Evolutionary conservation across 35 echinoderm and acorn worm genomes (phyloP), one percentile per base, ranked within the genome.

Genomic region (Apostichopus parvimensis): DNA sequence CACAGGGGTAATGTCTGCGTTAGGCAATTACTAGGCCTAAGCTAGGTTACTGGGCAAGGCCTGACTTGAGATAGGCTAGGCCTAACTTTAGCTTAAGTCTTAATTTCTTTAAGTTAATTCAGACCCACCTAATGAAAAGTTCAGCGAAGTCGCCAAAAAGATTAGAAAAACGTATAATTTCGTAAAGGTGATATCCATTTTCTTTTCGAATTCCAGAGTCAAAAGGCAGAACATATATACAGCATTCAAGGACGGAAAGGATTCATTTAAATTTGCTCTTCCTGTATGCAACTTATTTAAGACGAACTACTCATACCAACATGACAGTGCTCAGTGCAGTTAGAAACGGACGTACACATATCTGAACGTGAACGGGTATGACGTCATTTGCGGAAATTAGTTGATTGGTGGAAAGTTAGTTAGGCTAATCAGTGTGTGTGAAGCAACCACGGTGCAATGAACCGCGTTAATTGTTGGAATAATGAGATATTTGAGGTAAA

Each of bases 361-460:
- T 45, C 34, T 45, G 34, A 4, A 45, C 6, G 78, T 52, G 78
- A 52, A 25, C 12, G 20, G 34, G 6, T 6, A 45, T 80, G 17
- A 80, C 78, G 78, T 80, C 78, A 80, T 80, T 6, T 25, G 24
- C 24, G 78, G 78, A 80, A 80, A 80, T 80, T 21, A 53, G 26
- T 24, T 80, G 78, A 80, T 80, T 80, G 78, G 78, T 80, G 24
- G 22, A 80, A 80, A 80, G 78, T 80, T 80, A 25, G 10, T 79
- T 45, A 45, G 34, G 34, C 34, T 45, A 45, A 45, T 45, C 34
- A 45, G 34, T 45, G 34, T 45, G 34, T 45, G 34, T 45, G 34
- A 45, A 45, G 34, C 34, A 45, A 45, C 34, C 34, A 45, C 34
- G 34, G 1, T 45, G 34, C 34, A 45, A 45, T 45, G 34, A 45